phyloP scores from a whole-genome alignment of 2,797 vertebrate genomes.

The Urocyon cinereoargenteus region DNA sequence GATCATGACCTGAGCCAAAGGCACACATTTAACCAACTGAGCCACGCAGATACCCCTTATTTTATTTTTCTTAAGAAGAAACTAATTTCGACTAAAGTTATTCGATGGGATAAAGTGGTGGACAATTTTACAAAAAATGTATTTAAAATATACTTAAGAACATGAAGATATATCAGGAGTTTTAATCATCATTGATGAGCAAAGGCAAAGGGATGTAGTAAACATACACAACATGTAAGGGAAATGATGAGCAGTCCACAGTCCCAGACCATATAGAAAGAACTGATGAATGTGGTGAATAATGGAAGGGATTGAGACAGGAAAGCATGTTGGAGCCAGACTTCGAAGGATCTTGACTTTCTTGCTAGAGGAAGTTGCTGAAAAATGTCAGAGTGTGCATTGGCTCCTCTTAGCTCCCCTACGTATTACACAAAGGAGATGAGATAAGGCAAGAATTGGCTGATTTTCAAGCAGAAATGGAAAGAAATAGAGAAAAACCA shows the following conservation, averaged over 20 bases:
- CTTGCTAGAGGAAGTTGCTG: not conserved
- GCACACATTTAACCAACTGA: too few species aligned
- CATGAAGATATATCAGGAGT: not conserved
- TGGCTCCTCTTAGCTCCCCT: not conserved
- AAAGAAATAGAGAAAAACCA: not conserved
- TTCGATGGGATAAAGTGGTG: not conserved
- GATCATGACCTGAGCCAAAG: too few species aligned
- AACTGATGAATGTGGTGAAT: not conserved
- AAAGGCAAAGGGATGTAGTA: not conserved
- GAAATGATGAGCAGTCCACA: not conserved
- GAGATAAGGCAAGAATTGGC: not conserved
- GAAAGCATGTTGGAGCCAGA: not conserved
- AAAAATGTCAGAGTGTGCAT: not conserved
- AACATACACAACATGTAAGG: not conserved
- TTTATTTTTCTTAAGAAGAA: not conserved
- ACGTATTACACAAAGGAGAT: not conserved
- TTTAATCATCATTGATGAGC: not conserved
- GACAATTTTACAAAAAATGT: not conserved
- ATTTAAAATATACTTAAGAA: not conserved
- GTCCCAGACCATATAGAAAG: not conserved
- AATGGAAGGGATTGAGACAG: not conserved
- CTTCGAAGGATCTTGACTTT: not conserved
- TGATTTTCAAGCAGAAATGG: not conserved
- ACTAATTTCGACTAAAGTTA: not conserved
- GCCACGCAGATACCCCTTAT: not conserved